Evolutionary conservation across 2,888 invertebrate species (phyloP).

Genomic region (Cephus pulcher): DNA sequence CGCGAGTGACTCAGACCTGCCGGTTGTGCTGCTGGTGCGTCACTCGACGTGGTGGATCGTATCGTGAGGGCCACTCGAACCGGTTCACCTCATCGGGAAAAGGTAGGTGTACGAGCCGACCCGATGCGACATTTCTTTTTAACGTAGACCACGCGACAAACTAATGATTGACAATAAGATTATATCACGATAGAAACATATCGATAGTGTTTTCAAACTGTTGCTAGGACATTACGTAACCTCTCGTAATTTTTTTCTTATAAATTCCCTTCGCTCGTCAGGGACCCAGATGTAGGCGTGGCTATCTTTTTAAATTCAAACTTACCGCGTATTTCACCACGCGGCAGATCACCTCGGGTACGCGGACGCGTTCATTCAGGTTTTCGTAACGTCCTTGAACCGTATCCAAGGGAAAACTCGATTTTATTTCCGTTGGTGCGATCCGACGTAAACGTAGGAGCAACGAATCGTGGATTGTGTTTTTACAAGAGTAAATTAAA

Average conservation of each 20-base stretch:
- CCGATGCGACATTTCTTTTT: neutral
- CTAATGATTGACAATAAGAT: neutral
- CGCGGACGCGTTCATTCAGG: neutral
- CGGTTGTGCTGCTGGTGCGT: conserved; percentile 25
- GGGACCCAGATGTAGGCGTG: neutral
- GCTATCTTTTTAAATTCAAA: neutral
- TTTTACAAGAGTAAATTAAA: neutral
- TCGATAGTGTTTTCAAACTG: neutral
- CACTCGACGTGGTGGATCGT: conserved; percentile 20
- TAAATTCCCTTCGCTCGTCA: neutral
- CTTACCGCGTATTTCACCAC: neutral
- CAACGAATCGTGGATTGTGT: neutral
- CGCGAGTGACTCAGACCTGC: neutral
- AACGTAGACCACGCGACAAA: neutral
- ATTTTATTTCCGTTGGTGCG: neutral
- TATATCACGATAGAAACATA: neutral
- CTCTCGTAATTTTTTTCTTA: neutral
- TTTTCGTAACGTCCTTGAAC: neutral
- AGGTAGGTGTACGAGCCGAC: conserved; percentile 30
- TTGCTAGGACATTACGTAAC: neutral
- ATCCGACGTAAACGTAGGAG: too few relatives aligned
- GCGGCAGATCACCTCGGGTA: neutral
- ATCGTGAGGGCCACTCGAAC: conserved; percentile 26
- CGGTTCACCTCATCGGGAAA: conserved; percentile 29
- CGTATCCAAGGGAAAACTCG: neutral